phyloP scores from a whole-genome alignment of 2,888 invertebrate species.

The Eupsilia transversa region DNA sequence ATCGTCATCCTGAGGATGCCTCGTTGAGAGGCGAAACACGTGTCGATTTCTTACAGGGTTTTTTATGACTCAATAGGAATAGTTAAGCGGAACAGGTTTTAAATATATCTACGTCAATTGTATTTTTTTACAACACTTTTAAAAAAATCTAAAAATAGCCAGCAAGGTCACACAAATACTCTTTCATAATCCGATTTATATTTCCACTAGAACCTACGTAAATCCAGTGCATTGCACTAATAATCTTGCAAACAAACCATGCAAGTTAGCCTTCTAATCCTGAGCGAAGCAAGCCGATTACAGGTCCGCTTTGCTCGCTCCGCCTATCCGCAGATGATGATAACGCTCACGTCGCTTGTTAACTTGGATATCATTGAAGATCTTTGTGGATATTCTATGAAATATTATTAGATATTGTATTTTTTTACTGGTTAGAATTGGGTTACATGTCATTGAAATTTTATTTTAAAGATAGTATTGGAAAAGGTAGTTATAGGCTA shows the following conservation, averaged over 20 bases:
- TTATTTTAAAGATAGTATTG: not conserved
- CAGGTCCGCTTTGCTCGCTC: conserved; percentile 23
- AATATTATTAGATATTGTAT: too few species aligned
- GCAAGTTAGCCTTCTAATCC: conserved; percentile 48
- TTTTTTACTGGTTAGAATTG: not conserved
- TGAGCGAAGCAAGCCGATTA: conserved; percentile 33
- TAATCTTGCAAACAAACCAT: conserved; percentile 25
- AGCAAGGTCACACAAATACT: not conserved
- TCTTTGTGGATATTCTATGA: conserved; percentile 12
- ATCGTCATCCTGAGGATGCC: too few species aligned
- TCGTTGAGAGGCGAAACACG: too few species aligned
- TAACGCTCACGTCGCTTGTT: conserved; percentile 6
- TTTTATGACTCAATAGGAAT: too few species aligned
- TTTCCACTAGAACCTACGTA: conserved; percentile 6
- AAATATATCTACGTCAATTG: too few species aligned
- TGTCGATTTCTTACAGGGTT: too few species aligned
- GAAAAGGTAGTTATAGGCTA: not conserved
- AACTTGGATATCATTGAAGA: not conserved
- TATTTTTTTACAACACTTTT: not conserved
- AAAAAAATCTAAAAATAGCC: not conserved
- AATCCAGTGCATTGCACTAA: conserved; percentile 14
- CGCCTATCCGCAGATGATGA: conserved; percentile 8
- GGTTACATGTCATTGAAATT: not conserved
- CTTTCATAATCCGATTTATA: not conserved
- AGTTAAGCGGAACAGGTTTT: too few species aligned